Evolutionary conservation across 2,797 vertebrate species (phyloP).

Genomic region (Malacoctenus gilli): DNA sequence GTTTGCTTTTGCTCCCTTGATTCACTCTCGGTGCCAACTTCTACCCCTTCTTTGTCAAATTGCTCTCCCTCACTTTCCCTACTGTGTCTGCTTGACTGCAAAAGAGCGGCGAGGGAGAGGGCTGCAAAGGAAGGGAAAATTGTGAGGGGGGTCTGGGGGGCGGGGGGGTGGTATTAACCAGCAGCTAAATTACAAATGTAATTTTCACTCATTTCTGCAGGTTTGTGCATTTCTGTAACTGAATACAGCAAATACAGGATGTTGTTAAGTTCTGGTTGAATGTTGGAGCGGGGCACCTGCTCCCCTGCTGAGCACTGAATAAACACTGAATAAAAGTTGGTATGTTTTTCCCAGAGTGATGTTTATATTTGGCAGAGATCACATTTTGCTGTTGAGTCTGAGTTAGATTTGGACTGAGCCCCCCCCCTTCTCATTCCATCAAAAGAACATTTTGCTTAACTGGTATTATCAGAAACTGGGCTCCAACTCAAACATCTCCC

Average conservation of each 20-base stretch:
- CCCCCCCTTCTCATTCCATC: constrained; percentile 5
- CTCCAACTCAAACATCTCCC: constrained; percentile 16
- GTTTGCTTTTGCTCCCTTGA: constrained; percentile 79
- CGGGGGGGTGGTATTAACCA: constrained; percentile 29
- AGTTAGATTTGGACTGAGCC: constrained; percentile 4
- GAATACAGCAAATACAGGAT: constrained; percentile 8
- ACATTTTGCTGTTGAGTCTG: constrained; percentile 5
- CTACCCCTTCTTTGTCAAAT: constrained; percentile 70
- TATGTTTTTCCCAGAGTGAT: not conserved
- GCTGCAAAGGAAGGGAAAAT: constrained; percentile 10
- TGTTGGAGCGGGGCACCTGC: constrained; percentile 4
- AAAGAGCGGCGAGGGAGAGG: constrained; percentile 35
- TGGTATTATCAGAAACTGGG: constrained; percentile 13
- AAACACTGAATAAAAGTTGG: not conserved
- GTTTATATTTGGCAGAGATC: constrained; percentile 14
- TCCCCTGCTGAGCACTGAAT: constrained; percentile 3
- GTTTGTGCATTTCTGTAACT: constrained; percentile 13
- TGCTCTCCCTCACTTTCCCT: constrained; percentile 52
- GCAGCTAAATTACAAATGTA: constrained; percentile 35
- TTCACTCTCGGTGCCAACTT: constrained; percentile 75
- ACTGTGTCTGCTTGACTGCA: constrained; percentile 57
- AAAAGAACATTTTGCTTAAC: constrained; percentile 15
- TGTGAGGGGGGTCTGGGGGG: constrained; percentile 1
- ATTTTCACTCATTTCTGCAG: constrained; percentile 18
- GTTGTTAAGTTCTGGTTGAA: constrained; percentile 13